Conservation (phyloP, 1,140 invertebrate species). For the Bemisia tabaci region DNA sequence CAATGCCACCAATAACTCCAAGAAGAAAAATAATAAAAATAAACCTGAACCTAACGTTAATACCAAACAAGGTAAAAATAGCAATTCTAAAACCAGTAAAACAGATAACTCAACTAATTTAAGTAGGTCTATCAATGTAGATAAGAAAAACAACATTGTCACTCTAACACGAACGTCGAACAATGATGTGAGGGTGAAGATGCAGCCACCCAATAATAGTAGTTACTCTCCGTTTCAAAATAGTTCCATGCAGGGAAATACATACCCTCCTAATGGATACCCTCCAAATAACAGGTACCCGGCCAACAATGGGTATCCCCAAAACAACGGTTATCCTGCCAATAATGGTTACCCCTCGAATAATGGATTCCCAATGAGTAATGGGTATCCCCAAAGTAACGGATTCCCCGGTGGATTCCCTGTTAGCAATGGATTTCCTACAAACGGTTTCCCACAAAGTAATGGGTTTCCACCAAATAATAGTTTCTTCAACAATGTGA, state of each 20-base stretch:
- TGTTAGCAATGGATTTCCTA: no score
- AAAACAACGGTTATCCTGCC: no score
- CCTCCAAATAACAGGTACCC: no score
- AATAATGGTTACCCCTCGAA: no score
- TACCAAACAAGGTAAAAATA: not conserved
- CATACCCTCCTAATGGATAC: no score
- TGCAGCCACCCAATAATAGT: not conserved
- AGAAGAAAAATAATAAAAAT: conserved; percentile 13
- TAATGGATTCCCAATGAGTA: no score
- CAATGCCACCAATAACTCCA: conserved; percentile 23
- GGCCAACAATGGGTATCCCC: no score
- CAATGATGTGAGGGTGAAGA: not conserved
- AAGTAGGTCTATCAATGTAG: conserved; percentile 26
- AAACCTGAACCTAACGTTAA: not conserved
- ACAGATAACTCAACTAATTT: not conserved
- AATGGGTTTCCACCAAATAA: no score
- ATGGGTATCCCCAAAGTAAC: no score
- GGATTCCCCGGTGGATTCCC: no score
- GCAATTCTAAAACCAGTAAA: not conserved
- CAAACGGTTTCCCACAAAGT: no score
- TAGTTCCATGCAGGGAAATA: not conserved
- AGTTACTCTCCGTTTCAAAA: not conserved
- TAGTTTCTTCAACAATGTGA: not conserved
- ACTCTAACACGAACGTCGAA: not conserved
- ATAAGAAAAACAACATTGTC: conserved; percentile 23